A percentile compares a stretch with the other conserved stretches of the same genome.
Conservation (phyloP, 2,113 vertebrate genomes). For the Miniopterus natalensis region DNA sequence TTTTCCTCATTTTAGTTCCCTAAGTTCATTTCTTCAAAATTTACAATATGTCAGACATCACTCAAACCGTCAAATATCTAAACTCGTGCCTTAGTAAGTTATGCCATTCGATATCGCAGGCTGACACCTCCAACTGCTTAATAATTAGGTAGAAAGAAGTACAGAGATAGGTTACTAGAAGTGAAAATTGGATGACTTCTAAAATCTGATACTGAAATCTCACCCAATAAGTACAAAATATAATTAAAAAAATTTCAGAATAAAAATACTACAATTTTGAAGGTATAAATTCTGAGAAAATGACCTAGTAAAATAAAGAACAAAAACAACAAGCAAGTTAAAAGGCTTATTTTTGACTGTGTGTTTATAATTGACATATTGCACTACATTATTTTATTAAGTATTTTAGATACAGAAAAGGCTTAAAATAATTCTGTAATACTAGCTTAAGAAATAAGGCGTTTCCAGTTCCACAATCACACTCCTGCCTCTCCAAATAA, state of each 20-base stretch:
- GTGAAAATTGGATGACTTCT: background rate
- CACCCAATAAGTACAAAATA: background rate
- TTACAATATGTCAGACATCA: slow-evolving; percentile 51
- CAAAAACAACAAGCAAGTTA: background rate
- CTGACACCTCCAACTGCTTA: slow-evolving; percentile 50
- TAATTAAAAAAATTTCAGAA: background rate
- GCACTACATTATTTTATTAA: background rate
- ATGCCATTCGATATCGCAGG: background rate
- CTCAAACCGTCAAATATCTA: slow-evolving; percentile 74
- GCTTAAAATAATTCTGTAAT: background rate
- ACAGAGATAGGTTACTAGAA: background rate
- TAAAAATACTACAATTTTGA: background rate
- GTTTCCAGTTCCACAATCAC: background rate
- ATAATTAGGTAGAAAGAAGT: slow-evolving; percentile 59
- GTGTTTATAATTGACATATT: background rate
- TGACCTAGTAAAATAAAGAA: background rate
- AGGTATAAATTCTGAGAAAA: background rate
- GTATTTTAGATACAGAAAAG: background rate
- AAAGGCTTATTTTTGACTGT: background rate
- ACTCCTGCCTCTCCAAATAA: background rate
- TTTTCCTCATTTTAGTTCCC: slow-evolving; percentile 26
- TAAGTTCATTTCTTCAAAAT: slow-evolving; percentile 19
- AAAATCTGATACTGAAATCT: slow-evolving; percentile 31
- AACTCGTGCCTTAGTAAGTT: slow-evolving; percentile 43
- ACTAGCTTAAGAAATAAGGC: background rate